Percentiles rank a stretch among this genome's conserved stretches.
phyloP scores from a whole-genome alignment of 1,140 invertebrate genomes.

The Drosophila hydei region DNA sequence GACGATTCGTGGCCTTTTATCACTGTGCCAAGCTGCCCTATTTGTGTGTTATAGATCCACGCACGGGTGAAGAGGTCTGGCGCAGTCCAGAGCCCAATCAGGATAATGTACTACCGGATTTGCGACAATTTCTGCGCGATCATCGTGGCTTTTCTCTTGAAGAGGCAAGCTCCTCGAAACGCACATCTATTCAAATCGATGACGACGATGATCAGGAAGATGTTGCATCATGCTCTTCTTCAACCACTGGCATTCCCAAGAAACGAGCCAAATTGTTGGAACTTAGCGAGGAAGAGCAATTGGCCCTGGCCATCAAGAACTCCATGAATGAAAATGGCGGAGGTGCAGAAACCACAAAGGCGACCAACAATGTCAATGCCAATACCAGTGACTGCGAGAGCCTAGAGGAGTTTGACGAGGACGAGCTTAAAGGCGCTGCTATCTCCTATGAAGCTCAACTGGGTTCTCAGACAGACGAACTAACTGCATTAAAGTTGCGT shows the following conservation, averaged over 20 bases:
- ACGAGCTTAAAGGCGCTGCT: conserved; percentile 59
- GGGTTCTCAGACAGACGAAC: conserved; percentile 57
- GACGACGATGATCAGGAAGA: conserved; percentile 49
- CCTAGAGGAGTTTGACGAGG: conserved; percentile 68
- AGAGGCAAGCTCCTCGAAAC: conserved; percentile 67
- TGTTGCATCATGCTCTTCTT: conserved; percentile 41
- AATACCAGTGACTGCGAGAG: conserved; percentile 67
- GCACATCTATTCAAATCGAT: conserved; percentile 42
- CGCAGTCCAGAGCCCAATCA: conserved; percentile 68
- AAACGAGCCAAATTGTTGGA: conserved; percentile 70
- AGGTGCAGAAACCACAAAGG: conserved; percentile 15
- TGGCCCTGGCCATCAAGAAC: conserved; percentile 79
- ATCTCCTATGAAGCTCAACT: conserved; percentile 70
- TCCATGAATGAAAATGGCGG: conserved; percentile 75
- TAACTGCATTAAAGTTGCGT: conserved; percentile 71
- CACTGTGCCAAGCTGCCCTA: conserved; percentile 88
- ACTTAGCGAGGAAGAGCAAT: conserved; percentile 78
- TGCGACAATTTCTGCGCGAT: conserved; percentile 68
- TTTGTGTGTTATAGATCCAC: conserved; percentile 90
- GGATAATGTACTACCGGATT: conserved; percentile 61
- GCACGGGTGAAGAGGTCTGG: conserved; percentile 88
- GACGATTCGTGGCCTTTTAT: conserved; percentile 89
- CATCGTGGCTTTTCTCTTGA: conserved; percentile 68
- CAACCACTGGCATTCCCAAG: conserved; percentile 52
- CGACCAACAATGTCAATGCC: conserved; percentile 35